Evolutionary conservation across 2,888 invertebrate genomes (phyloP).

Genomic region (Ommatoiulus sabulosus): DNA sequence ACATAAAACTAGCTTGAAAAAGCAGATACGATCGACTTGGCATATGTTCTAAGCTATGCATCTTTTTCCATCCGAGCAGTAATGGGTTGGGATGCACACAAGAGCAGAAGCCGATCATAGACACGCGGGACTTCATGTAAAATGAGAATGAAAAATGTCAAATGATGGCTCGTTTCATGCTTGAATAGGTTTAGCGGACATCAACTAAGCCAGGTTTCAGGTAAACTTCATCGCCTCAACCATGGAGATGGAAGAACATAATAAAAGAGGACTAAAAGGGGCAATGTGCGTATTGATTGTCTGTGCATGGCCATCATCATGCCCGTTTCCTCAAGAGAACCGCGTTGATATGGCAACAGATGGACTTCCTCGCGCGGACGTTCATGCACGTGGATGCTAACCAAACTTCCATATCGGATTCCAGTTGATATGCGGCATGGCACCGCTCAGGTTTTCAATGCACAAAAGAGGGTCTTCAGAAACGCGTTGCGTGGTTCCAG

Average conservation of each 20-base stretch:
- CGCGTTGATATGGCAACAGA: not conserved
- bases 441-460: not conserved
- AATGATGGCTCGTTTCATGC: not conserved
- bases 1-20: too few relatives aligned
- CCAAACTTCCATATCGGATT: not conserved
- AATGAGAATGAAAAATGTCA: too few relatives aligned
- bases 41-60: too few relatives aligned
- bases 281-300: not conserved
- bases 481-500: not conserved
- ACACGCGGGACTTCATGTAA: too few relatives aligned
- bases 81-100: too few relatives aligned
- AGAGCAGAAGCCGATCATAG: too few relatives aligned
- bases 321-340: not conserved
- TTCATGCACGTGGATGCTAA: not conserved
- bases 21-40: too few relatives aligned
- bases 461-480: not conserved
- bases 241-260: not conserved
- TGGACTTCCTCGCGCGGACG: not conserved
- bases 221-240: not conserved
- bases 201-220: not conserved
- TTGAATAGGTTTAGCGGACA: not conserved
- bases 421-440: not conserved
- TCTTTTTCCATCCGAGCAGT: too few relatives aligned
- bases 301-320: not conserved
- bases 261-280: not conserved